These are phyloP conservation scores for Sebastes minor DNA, from an alignment of 2,797 vertebrate species.

Conservation along the genomic window DNA sequence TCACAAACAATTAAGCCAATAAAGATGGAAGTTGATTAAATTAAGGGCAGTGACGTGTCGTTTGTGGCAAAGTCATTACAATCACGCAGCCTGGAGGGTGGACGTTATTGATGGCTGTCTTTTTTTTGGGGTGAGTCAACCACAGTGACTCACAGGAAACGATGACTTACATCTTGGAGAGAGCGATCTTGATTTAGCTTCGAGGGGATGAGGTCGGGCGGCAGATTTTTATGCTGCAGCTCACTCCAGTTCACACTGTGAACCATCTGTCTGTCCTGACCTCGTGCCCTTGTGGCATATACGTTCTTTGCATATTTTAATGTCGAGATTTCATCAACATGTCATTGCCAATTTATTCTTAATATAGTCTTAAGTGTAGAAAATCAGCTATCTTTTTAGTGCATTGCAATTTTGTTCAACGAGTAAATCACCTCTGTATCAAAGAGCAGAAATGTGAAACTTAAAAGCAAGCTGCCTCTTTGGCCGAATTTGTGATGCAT, in stretches of 20 bases:
- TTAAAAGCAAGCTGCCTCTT: not conserved
- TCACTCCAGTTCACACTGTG: conserved; percentile 52
- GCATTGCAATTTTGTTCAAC: not conserved
- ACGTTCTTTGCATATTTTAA: conserved; percentile 39
- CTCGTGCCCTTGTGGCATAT: conserved; percentile 26
- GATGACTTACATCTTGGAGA: conserved; percentile 39
- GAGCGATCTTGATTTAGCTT: conserved; percentile 26
- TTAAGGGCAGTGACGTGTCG: conserved; percentile 69
- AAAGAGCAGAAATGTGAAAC: conserved; percentile 4
- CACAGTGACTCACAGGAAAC: conserved; percentile 17
- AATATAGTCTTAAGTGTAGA: not conserved
- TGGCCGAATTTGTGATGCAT: conserved; percentile 2
- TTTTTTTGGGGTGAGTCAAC: conserved; percentile 26
- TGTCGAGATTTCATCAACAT: not conserved
- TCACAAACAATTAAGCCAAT: conserved; percentile 84
- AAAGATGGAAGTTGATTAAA: conserved; percentile 81
- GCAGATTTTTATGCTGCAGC: conserved; percentile 30
- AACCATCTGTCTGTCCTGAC: conserved; percentile 63
- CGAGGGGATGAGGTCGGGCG: conserved; percentile 5
- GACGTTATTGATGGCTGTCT: conserved; percentile 61
- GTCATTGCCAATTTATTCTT: not conserved
- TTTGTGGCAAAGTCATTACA: conserved; percentile 74
- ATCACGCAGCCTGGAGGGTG: conserved; percentile 50
- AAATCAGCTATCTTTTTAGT: not conserved
- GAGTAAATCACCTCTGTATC: not conserved